Conservation (phyloP, 1,140 invertebrate genomes). For the Cepaea nemoralis region DNA sequence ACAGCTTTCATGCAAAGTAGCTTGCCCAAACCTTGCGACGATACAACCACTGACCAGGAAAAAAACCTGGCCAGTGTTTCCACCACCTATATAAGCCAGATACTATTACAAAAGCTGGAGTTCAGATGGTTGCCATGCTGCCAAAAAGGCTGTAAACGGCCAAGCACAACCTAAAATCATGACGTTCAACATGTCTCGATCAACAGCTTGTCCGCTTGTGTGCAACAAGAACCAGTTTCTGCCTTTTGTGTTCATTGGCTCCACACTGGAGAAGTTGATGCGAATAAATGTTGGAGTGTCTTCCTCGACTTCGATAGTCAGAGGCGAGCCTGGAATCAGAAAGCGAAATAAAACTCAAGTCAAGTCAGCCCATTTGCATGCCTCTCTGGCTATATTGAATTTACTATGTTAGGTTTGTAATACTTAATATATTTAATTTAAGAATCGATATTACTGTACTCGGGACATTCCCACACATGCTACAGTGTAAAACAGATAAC, state of each 20-base stretch:
- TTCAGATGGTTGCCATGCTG: not conserved
- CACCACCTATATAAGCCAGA: not conserved
- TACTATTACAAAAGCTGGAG: not conserved
- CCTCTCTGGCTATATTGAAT: too few species aligned
- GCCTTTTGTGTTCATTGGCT: constrained; percentile 43
- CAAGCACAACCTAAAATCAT: constrained; percentile 56
- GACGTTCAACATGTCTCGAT: constrained; percentile 49
- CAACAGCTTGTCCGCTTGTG: constrained; percentile 49
- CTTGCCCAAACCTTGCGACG: too few species aligned
- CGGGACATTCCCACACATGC: too few species aligned
- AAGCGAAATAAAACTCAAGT: too few species aligned
- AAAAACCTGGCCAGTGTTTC: not conserved
- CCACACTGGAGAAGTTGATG: constrained; percentile 52
- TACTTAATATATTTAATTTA: too few species aligned
- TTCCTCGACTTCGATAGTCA: constrained; percentile 74
- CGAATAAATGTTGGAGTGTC: constrained; percentile 70
- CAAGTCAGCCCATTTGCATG: too few species aligned
- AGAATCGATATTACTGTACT: too few species aligned
- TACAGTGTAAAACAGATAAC: too few species aligned
- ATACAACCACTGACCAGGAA: not conserved
- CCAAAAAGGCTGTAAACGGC: not conserved
- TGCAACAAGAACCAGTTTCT: constrained; percentile 53
- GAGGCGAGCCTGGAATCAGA: constrained; percentile 71
- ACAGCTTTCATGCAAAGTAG: not conserved
- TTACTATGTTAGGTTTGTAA: too few species aligned